phyloP scores from a whole-genome alignment of 2,113 vertebrate genomes.

The Pseudolaguvia tuberculata region DNA sequence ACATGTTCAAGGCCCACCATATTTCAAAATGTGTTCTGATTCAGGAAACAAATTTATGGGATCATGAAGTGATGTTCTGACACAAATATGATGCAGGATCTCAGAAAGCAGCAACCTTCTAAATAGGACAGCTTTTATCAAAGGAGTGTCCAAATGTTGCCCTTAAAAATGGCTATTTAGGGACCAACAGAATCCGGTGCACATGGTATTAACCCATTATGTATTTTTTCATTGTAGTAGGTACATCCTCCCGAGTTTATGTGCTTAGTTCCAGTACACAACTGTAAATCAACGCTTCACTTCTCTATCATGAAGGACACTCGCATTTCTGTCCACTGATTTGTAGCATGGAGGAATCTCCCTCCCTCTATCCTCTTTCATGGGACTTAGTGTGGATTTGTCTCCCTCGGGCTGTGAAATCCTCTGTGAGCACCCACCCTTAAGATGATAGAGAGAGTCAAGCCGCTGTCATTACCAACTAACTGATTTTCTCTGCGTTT shows the following conservation, averaged over 20 bases:
- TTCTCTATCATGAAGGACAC: conserved; percentile 12
- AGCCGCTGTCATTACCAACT: conserved; percentile 17
- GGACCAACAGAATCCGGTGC: background rate
- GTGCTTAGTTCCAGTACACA: conserved; percentile 15
- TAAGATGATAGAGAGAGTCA: conserved; percentile 24
- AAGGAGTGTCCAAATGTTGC: background rate
- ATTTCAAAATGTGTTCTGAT: background rate
- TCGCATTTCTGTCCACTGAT: conserved; percentile 32
- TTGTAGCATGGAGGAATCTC: conserved; percentile 32
- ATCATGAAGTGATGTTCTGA: background rate
- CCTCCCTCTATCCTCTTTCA: conserved; percentile 25
- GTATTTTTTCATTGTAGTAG: background rate
- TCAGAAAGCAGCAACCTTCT: background rate
- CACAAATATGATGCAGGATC: background rate
- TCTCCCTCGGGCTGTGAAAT: conserved; percentile 36
- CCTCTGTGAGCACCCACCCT: conserved; percentile 33
- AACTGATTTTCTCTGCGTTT: conserved; percentile 27
- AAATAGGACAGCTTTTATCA: conserved; percentile 7
- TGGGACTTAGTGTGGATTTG: conserved; percentile 38
- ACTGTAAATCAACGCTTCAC: conserved; percentile 6
- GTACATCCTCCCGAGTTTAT: background rate
- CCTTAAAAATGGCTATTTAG: background rate
- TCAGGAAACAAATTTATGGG: background rate
- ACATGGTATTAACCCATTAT: background rate
- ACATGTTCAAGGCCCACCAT: background rate